These are phyloP conservation scores for Panthera uncia DNA, from an alignment of 2,113 vertebrate species.

Conservation along the genomic window DNA sequence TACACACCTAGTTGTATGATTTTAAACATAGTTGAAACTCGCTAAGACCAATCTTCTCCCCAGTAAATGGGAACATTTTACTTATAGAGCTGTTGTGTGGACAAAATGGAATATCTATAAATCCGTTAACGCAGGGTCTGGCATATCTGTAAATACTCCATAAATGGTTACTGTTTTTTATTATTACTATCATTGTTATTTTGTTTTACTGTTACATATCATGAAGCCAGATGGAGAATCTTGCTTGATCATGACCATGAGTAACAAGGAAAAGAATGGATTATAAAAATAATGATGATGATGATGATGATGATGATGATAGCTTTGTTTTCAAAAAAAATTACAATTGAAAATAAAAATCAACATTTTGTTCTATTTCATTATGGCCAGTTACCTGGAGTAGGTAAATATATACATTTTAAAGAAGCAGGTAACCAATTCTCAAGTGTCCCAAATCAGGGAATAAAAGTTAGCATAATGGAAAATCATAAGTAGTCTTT, in stretches of 20 bases:
- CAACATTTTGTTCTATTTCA: neutral
- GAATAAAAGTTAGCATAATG: neutral
- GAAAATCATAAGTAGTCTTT: neutral
- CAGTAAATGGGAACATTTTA: neutral
- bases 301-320: neutral
- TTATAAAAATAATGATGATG: neutral
- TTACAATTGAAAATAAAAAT: slow-evolving; percentile 7
- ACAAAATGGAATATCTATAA: slow-evolving; percentile 7
- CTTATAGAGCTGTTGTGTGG: neutral
- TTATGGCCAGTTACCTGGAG: neutral
- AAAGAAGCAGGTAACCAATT: neutral
- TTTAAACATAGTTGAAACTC: slow-evolving; percentile 1
- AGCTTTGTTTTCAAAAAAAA: neutral
- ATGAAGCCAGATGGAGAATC: neutral
- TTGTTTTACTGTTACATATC: neutral
- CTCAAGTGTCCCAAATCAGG: neutral
- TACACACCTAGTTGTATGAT: neutral
- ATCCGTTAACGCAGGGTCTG: neutral
- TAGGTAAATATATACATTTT: neutral
- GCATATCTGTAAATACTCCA: neutral
- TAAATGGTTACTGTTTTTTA: neutral
- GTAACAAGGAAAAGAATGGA: neutral
- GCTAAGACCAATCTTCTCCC: neutral
- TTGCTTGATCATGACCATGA: neutral
- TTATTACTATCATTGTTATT: neutral